phyloP scores from a whole-genome alignment of 2,113 vertebrate genomes.

The Tragelaphus strepsiceros region DNA sequence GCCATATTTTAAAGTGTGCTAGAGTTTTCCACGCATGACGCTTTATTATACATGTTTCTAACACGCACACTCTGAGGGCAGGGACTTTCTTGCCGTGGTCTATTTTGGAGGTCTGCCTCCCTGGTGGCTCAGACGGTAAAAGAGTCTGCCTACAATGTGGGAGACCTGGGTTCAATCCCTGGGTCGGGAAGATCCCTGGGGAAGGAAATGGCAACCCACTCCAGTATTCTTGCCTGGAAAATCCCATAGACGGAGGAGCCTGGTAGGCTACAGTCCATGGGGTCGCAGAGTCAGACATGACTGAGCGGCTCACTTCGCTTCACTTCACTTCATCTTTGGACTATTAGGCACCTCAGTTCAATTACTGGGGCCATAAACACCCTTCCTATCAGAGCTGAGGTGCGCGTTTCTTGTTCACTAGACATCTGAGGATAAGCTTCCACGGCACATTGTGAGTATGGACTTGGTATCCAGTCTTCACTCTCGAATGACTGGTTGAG shows the following conservation, averaged over 20 bases:
- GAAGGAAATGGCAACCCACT: no score
- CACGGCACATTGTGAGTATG: background rate
- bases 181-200: no score
- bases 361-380: background rate
- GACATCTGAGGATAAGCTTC: background rate
- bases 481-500: background rate
- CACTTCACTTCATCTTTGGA: background rate
- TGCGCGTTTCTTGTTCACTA: background rate
- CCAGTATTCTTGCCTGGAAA: no score
- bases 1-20: background rate
- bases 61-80: accelerated
- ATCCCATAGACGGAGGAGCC: no score
- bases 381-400: background rate
- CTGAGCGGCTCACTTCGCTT: no score
- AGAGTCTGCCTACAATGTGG: no score
- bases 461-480: background rate
- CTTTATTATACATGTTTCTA: background rate
- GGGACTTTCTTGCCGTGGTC: background rate
- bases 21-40: background rate
- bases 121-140: no score
- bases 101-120: background rate
- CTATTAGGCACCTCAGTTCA: background rate
- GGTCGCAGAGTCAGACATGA: no score
- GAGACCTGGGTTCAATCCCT: no score
- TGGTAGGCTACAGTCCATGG: no score